Conservation (phyloP, 2,113 vertebrate species). For the Ophthalmolycus amberensis region DNA sequence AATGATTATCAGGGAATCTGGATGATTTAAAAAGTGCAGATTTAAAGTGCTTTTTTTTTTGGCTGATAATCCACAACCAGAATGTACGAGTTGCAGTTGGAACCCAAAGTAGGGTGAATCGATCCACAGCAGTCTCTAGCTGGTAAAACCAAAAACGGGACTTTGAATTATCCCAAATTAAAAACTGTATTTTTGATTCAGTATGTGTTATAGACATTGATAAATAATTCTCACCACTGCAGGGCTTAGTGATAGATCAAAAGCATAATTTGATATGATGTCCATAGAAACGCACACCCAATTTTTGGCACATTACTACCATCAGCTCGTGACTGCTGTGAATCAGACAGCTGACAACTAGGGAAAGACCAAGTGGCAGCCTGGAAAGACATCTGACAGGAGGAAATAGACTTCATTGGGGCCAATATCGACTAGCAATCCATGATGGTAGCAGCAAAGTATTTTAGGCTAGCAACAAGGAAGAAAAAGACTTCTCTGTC, state of each 20-base stretch:
- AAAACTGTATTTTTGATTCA: not conserved
- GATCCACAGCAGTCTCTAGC: not conserved
- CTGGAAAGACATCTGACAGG: not conserved
- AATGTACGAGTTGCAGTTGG: not conserved
- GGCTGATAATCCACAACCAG: not conserved
- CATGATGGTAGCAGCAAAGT: not conserved
- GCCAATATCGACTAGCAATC: not conserved
- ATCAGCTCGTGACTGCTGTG: conserved; percentile 1
- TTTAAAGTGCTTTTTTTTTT: not conserved
- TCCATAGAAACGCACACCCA: not conserved
- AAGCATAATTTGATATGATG: not conserved
- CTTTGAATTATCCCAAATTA: not conserved
- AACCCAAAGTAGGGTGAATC: not conserved
- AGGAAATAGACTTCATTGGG: not conserved
- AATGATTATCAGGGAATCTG: not conserved
- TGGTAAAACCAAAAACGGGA: not conserved
- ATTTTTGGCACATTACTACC: not conserved
- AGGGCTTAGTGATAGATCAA: not conserved
- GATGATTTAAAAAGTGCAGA: not conserved
- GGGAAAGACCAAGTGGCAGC: not conserved
- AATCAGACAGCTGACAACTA: not conserved
- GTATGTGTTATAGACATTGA: not conserved
- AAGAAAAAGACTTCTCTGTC: not conserved
- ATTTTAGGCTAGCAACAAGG: not conserved
- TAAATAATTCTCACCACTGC: not conserved